Base-by-base conservation (phyloP, 2,888 invertebrate species). In the Adineta ricciae region DNA sequence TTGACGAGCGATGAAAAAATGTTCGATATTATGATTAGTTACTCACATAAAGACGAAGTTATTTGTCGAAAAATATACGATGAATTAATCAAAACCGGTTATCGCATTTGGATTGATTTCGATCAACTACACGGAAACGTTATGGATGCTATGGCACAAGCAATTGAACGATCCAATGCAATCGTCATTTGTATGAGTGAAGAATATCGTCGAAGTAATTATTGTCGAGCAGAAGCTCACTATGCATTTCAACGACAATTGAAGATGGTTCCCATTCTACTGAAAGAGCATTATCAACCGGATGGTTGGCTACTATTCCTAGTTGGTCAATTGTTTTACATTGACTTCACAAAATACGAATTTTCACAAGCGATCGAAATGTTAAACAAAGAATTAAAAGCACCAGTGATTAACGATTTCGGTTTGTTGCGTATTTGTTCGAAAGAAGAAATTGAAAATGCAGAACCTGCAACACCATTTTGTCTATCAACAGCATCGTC, bases 11-110 rank as follows among this genome's bases (percentile, higher is more conserved):
- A 64, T 64, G 19, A 64, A 19, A 24, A 36, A 32, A 64, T 0
- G 1, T 78, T 78, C 9, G 78, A 78, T 5, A 41, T 83, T 36
- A 83, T 83, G 83, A 83, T 83, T n/a, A 83, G 83, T 56, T 83
- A 83, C 27, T 54, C 52, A 36, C 83, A 56, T 56, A n/a, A 83
- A 41, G 41, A 56, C 24, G 2, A 36, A 36, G 14, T 21, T 24
- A 7, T 83, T 21, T 83, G 83, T 50, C 2, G 9, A 11, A n/a
- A 16, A 36, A 27, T 83, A 0, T 56, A 56, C 24, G 50, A 83
- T n/a, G 4, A 46, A 38, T 16, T 50, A 9, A n/a, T 54, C 21
- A 9, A 50, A 5, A 11, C 3, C 11, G 83, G 83, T n/a, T 83
- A 27, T 38, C n/a, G n/a, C 14, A 27, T 83, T 24, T 83, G 83